Conservation (phyloP, 2,113 vertebrate species). For the Ageneiosus marmoratus region DNA sequence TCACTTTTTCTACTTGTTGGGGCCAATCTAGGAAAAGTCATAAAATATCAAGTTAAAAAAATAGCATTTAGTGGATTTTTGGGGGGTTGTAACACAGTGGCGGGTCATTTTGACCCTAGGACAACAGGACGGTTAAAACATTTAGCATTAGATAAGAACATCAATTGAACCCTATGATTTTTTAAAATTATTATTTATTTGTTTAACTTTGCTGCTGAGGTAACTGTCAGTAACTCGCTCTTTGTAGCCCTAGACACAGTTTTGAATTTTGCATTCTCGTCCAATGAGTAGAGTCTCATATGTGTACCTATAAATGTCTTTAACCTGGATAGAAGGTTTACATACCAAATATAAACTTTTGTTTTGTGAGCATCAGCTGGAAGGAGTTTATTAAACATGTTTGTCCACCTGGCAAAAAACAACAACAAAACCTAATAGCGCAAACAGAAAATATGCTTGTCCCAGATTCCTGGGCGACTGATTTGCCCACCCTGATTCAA, state of each 20-base stretch:
- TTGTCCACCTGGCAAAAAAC: not conserved
- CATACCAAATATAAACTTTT: not conserved
- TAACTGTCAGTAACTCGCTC: not conserved
- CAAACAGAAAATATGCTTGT: not conserved
- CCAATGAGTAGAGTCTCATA: not conserved
- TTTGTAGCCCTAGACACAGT: not conserved
- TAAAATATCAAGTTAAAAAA: too few relatives aligned
- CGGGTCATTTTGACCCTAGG: too few relatives aligned
- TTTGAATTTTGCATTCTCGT: not conserved
- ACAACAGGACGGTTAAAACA: too few relatives aligned
- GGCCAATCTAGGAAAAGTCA: too few relatives aligned
- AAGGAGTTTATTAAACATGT: not conserved
- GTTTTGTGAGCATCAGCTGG: not conserved
- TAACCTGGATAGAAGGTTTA: not conserved
- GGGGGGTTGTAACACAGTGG: too few relatives aligned
- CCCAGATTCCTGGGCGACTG: too few relatives aligned
- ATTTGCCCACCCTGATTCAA: not conserved
- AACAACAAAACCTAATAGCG: not conserved
- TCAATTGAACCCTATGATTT: too few relatives aligned
- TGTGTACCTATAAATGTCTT: not conserved
- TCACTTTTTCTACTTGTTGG: too few relatives aligned
- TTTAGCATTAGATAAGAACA: not conserved
- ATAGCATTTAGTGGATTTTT: too few relatives aligned
- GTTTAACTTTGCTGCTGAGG: too few relatives aligned
- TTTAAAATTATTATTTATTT: too few relatives aligned